Evolutionary conservation across 2,888 invertebrate species (phyloP), one percentile per base, ranked within the genome.

Genomic region (Tenthredo mesomela): DNA sequence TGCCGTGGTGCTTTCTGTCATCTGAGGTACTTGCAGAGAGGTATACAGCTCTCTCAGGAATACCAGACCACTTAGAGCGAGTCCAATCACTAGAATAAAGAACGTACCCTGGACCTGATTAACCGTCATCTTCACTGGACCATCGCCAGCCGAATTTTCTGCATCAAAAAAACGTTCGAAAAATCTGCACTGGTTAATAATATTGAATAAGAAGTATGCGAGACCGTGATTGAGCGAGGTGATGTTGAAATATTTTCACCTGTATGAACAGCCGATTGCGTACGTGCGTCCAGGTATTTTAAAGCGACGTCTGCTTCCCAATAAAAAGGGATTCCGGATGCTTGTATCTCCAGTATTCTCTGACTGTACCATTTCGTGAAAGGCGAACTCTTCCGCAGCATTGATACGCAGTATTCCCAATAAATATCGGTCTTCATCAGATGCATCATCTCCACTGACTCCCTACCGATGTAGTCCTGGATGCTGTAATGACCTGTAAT

Each of bases 351-450:
- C 4, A 73, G 21, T 73, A 73, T 43, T 73, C 71, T 40, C 3
- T 73, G 71, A 73, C 71, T 82, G 65, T 47, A 82, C 82, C 82
- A 82, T 15, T 2, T 65, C 2, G 82, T 82, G 25, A 43, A 82
- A 1, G 82, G 65, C 15, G 82, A 82, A 65, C 82, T 82, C 15
- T 82, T 82, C 2, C 82, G 82, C 29, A 82, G 43, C 82, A 82
- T 82, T 5, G 67, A 58, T 15, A 87, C 88, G 29, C 88, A 87
- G 29, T 88, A 86, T 33, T 88, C 88, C 65, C 87, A 88, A 77
- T 87, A 89, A 40, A 89, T 86, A 73, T 89, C 88, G 37, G 86
- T 86, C 78, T 87, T 87, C 89, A 89, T 89, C 21, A 89, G 82
- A 25, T 88, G 87, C 54, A 88, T 86, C 29, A 87, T 77, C 21